Percentiles rank a stretch among this genome's conserved stretches.
Evolutionary conservation across 2,797 vertebrate genomes (phyloP).

Genomic region (Mareca strepera): DNA sequence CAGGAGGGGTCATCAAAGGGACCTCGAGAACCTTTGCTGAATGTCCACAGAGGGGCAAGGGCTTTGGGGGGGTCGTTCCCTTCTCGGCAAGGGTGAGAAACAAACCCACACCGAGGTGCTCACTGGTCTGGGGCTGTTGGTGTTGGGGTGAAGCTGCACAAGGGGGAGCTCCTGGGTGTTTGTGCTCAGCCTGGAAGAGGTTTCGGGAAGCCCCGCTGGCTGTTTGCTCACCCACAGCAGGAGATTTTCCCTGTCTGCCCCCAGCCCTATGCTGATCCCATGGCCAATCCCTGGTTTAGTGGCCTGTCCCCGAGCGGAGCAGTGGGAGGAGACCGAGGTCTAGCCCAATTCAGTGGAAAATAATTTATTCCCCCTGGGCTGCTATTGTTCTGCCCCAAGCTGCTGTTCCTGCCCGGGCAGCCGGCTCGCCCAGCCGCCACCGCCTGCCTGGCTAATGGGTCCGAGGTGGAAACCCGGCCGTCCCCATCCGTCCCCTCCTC

Average conservation of each 20-base stretch:
- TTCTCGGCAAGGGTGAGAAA: neutral
- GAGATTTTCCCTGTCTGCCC: neutral
- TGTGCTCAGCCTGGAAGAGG: neutral
- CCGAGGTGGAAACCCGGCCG: neutral
- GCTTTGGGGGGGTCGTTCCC: neutral
- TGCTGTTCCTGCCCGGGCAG: neutral
- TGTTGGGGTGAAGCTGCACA: neutral
- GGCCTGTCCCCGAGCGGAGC: neutral
- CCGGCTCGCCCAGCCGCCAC: neutral
- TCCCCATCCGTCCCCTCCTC: constrained; percentile 12
- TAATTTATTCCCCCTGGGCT: neutral
- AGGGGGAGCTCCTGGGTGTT: neutral
- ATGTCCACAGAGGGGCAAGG: neutral
- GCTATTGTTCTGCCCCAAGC: constrained; percentile 31
- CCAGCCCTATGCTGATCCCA: neutral
- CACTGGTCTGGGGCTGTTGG: neutral
- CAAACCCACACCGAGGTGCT: rapidly evolving
- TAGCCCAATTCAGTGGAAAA: constrained; percentile 17
- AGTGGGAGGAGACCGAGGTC: neutral
- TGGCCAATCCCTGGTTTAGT: rapidly evolving
- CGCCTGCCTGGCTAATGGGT: neutral
- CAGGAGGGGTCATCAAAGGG: rapidly evolving
- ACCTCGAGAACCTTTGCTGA: rapidly evolving
- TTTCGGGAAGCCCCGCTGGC: neutral
- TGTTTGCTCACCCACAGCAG: rapidly evolving